Evolutionary conservation across 2,113 vertebrate genomes (phyloP).

Genomic region (Elanoides forficatus): DNA sequence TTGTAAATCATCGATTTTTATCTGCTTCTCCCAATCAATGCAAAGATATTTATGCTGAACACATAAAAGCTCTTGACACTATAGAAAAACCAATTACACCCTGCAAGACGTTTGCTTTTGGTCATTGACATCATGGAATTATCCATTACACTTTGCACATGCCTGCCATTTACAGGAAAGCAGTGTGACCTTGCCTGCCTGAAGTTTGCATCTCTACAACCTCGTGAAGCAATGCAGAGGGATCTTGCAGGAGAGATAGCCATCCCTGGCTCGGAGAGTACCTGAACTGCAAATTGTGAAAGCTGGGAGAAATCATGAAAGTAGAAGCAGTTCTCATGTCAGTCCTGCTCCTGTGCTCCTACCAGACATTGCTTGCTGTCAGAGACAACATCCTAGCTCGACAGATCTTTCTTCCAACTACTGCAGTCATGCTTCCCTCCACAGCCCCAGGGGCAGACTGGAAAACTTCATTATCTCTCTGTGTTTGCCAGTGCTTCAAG

Average conservation of each 20-base stretch:
- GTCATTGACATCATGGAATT: constrained; percentile 54
- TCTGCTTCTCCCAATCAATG: constrained; percentile 61
- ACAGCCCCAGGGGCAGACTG: background rate
- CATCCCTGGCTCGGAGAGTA: background rate
- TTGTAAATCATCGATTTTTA: constrained; percentile 69
- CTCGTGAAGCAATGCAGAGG: accelerated
- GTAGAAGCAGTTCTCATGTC: background rate
- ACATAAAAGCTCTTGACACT: constrained; percentile 70
- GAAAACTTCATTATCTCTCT: background rate
- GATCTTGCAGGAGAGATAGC: background rate
- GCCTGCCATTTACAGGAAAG: constrained; percentile 55
- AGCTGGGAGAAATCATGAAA: background rate
- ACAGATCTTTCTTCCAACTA: background rate
- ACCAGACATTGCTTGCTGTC: background rate
- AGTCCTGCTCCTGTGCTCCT: background rate
- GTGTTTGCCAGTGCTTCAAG: background rate
- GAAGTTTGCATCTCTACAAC: background rate
- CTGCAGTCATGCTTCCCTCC: background rate
- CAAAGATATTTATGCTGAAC: constrained; percentile 70
- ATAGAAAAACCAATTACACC: constrained; percentile 66
- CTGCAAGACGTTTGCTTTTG: constrained; percentile 21
- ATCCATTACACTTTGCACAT: constrained; percentile 50
- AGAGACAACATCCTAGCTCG: background rate
- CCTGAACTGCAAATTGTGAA: background rate
- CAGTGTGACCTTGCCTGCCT: constrained; percentile 22